Base-by-base conservation (phyloP, 2,113 vertebrate species). In the Cinclus mexicanus region DNA sequence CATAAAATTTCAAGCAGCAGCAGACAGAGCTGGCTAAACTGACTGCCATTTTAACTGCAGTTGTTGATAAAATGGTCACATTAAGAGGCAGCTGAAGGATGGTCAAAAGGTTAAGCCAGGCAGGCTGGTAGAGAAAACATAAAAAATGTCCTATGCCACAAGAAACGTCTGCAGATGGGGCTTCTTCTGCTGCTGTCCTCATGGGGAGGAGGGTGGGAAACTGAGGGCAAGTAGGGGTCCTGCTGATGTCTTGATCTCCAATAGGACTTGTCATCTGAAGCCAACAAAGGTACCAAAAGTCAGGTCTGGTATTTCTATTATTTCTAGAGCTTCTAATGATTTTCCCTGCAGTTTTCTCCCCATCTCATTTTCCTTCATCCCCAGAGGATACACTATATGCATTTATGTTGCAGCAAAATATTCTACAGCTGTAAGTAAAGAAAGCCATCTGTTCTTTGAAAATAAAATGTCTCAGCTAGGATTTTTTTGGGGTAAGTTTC, bases 361-460 rank as follows among this genome's bases (percentile, higher is more conserved):
- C 26, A 19, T 78, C 57, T 87, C 46, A 26, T 74, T 83, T 95
- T 85, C 37, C 28, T 82, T 68, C 23, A 53, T 68, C 39, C 74
- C 61, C 67, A 53, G 49, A 94, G 84, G 84, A 57, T 44, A 72
- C 35, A 33, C n/a, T 93, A 56, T 55, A 53, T 50, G 42, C 50
- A 33, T 96, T 94, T 92, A 93, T 60, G 42, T 65, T 79, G 41
- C 61, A 89, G 64, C 44, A 94, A 84, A 89, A 87, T 70, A 83
- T 69, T 80, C 76, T 57, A 59, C 35, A 60, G 87, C 78, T 26
- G 3, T 83, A 71, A 91, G 88, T 83, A 88, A 70, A 37, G 41
- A 87, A 94, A 87, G 35, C 76, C 86, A 87, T 94, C 83, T 92
- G 93, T 87, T 94, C 93, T 71, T 78, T 60, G 72, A 78, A 88